A percentile compares a stretch with the other conserved stretches of the same genome.
Conservation (phyloP, 2,113 vertebrate genomes). For the Hemibagrus wyckioides region DNA sequence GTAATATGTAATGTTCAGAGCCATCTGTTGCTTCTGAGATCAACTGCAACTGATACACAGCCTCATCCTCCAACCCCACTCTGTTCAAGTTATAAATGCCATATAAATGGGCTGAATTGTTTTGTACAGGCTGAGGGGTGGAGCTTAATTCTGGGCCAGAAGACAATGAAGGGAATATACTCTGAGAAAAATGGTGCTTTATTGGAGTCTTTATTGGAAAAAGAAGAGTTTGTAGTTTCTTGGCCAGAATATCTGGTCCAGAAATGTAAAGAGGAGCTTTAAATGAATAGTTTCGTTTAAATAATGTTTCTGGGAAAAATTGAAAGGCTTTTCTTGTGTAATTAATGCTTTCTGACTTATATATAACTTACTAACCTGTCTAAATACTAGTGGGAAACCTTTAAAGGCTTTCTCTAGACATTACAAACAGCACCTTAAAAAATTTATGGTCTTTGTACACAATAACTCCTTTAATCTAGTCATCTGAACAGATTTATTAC, state of each 20-base stretch:
- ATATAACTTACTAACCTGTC: neutral
- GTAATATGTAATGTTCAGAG: neutral
- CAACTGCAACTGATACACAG: neutral
- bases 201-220: neutral
- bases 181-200: neutral
- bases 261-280: neutral
- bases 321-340: neutral
- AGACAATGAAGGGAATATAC: neutral
- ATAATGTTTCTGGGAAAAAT: neutral
- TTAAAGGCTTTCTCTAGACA: neutral
- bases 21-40: neutral
- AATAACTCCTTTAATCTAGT: neutral
- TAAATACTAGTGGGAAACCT: neutral
- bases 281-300: neutral
- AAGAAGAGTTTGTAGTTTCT: neutral
- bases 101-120: neutral
- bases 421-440: neutral
- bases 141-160: neutral
- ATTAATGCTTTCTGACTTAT: neutral
- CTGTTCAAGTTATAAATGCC: neutral
- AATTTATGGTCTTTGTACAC: neutral
- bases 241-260: neutral
- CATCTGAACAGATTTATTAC: neutral
- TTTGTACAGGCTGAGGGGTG: neutral
- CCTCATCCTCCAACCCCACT: neutral